These are phyloP conservation scores for Ailuropoda melanoleuca DNA, from an alignment of 2,113 vertebrate genomes.

Conservation along the genomic window DNA sequence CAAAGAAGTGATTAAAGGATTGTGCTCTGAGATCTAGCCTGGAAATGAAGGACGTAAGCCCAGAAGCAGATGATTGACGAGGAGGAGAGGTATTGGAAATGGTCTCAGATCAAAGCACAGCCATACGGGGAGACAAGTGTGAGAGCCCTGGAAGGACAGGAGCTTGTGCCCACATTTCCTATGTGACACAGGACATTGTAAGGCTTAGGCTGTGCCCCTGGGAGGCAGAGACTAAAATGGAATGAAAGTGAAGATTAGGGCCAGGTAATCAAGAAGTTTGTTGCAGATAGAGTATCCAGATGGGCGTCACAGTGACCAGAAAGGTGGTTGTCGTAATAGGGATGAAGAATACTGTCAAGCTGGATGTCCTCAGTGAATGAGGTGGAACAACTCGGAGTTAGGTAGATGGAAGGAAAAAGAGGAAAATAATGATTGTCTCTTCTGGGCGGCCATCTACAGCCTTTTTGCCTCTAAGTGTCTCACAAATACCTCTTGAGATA, in stretches of 20 bases:
- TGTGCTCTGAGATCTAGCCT: not conserved
- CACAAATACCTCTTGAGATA: not conserved
- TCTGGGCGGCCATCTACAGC: too few relatives aligned
- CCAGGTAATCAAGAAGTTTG: not conserved
- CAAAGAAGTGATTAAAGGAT: not conserved
- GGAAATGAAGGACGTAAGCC: too few relatives aligned
- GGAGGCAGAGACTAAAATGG: not conserved
- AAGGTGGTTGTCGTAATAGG: not conserved
- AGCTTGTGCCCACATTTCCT: not conserved
- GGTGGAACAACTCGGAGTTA: not conserved
- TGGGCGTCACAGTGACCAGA: not conserved
- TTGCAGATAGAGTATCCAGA: too few relatives aligned
- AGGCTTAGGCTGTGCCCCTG: not conserved
- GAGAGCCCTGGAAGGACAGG: too few relatives aligned
- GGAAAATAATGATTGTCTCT: not conserved
- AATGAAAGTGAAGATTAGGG: not conserved
- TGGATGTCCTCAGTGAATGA: too few relatives aligned
- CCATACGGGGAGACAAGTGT: not conserved
- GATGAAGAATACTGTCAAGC: not conserved
- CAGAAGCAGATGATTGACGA: not conserved
- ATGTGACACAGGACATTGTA: fast-evolving
- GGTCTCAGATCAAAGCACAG: not conserved
- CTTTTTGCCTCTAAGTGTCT: not conserved
- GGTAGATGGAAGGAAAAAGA: not conserved
- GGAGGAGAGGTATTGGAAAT: not conserved